phyloP scores from a whole-genome alignment of 2,797 vertebrate species.

The Nothura maculosa region DNA sequence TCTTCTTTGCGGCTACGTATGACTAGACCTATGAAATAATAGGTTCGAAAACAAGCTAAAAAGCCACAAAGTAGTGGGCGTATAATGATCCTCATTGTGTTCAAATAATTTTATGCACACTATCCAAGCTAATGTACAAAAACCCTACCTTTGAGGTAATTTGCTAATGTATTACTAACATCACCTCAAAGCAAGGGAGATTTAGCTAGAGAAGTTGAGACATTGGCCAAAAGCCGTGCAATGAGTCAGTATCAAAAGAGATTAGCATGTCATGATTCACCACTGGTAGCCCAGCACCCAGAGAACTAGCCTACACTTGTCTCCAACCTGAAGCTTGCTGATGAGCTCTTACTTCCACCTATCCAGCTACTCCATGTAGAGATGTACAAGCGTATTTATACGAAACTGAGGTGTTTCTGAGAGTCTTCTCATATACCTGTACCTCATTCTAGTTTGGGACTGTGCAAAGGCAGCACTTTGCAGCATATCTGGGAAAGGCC shows the following conservation, averaged over 20 bases:
- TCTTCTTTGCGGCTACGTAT: not conserved
- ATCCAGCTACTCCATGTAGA: slow-evolving; percentile 21
- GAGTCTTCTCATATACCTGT: not conserved
- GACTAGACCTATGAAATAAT: not conserved
- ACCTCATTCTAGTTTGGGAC: not conserved
- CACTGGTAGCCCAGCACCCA: not conserved
- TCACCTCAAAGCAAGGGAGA: not conserved
- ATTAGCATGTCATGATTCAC: not conserved
- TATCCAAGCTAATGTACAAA: not conserved
- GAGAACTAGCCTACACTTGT: slow-evolving; percentile 8
- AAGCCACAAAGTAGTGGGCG: not conserved
- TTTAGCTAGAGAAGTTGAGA: not conserved
- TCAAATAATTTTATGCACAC: not conserved
- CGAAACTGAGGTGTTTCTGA: not conserved
- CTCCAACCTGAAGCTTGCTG: slow-evolving; percentile 18
- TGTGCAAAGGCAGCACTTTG: not conserved
- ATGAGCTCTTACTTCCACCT: not conserved
- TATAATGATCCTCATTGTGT: not conserved
- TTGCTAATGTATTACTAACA: not conserved
- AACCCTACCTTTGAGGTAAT: not conserved
- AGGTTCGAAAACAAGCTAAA: not conserved
- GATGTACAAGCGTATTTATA: not conserved
- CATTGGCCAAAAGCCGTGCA: not conserved
- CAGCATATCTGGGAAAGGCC: not conserved
- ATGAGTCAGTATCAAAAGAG: not conserved